These are phyloP conservation scores for Epiblema foenella DNA, from an alignment of 2,888 invertebrate species.

Conservation along the genomic window DNA sequence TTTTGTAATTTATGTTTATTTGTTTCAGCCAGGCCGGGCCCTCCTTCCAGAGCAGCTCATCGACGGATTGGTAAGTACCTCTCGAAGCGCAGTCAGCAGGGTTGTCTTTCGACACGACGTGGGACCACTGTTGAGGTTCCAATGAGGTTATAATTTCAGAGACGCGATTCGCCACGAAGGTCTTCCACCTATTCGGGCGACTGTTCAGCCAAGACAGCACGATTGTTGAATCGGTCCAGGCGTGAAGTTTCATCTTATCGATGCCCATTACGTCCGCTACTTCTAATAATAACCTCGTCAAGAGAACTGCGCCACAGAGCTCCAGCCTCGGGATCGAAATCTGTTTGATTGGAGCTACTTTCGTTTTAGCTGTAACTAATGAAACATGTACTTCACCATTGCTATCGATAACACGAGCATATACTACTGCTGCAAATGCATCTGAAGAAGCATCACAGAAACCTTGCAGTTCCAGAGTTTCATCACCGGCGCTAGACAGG, in stretches of 20 bases:
- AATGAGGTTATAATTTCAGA: too few species aligned
- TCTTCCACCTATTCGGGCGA: conserved; percentile 1
- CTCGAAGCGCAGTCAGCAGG: background rate
- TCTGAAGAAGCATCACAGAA: background rate
- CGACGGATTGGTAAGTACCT: background rate
- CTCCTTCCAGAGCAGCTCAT: too few species aligned
- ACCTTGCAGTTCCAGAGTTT: background rate
- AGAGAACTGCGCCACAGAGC: background rate
- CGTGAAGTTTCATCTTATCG: background rate
- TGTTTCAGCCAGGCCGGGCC: too few species aligned
- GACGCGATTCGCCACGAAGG: background rate
- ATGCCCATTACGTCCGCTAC: background rate
- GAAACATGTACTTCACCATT: background rate
- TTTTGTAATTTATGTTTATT: too few species aligned
- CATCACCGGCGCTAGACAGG: too few species aligned
- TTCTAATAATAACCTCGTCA: background rate
- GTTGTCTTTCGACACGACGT: too few species aligned
- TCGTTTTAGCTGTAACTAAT: too few species aligned
- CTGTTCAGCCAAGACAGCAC: conserved; percentile 6
- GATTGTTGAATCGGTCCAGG: background rate
- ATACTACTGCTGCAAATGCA: too few species aligned
- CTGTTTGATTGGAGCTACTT: background rate
- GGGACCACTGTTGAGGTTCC: too few species aligned
- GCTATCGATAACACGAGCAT: too few species aligned
- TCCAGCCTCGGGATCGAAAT: background rate